Base-by-base conservation (phyloP, 2,888 invertebrate species). In the Cyclophora albipunctata region DNA sequence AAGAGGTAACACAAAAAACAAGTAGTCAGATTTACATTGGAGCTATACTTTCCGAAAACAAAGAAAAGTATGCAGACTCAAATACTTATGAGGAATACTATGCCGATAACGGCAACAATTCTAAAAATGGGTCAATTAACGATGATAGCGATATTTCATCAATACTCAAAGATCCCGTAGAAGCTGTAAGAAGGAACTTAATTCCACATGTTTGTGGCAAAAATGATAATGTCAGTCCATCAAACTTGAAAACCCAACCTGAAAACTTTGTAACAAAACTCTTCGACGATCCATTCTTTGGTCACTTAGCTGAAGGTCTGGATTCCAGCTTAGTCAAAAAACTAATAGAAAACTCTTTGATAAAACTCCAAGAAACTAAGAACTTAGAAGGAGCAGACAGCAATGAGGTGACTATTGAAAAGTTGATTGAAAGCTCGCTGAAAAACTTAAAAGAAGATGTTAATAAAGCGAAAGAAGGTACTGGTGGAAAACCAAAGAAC, bases 201-300 rank as follows among this genome's bases (percentile, higher is more conserved):
- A 92, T 94, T 66, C 94, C 94, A 45, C 94, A 94, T 72, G 92
- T 94, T 48, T 94, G 94, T 78, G 94, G 94, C 35, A 92, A 92
- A 75, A 82, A 70, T 67, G 58, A 69, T 41, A 58, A 63, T 51
- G 50, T 20, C 53, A 49, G 20, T 42, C 48, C 40, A 51, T 47
- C 42, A 56, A 66, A 45, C 57, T 58, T 54, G 53, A 63, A 50
- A 58, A 68, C 71, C 53, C 65, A 66, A 52, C 63, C 73, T 40
- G 82, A 81, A 59, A 78, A 81, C 55, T 90, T 91, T 66, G 91
- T 92, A 5, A 84, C 90, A 5, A 91, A 91, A 73, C 78, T 92
- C 6, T 87, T 92, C 64, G 90, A 91, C 69, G 92, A 92, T 81
- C 91, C 92, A 20, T 91, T 91, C 73, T 85, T 92, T 62, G 90